Base-by-base conservation (phyloP, 2,888 invertebrate genomes). In the Ennomos fuscantarius region DNA sequence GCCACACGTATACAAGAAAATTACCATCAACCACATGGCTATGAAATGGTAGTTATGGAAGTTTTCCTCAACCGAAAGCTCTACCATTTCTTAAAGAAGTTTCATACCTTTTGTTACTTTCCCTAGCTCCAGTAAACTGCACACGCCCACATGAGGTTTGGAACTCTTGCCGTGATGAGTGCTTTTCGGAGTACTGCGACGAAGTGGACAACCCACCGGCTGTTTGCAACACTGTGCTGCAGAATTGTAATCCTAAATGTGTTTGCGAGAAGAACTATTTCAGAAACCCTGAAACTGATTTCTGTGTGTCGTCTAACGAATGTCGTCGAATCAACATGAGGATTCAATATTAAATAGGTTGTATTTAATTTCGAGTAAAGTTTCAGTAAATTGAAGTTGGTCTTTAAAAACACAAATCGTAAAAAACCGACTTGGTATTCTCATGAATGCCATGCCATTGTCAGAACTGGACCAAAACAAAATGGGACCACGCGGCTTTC, bases 221-320 rank as follows among this genome's bases (percentile, higher is more conserved):
- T 0, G 52, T 56, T 0, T 82, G 83, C 61, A 73, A 82, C 47
- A 72, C 78, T 1, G 53, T 78, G 0, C 34, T 78, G 0, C 54
- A 72, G 13, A 76, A 80, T 40, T 83, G 83, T 61, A 59, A 78
- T 9, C 83, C 84, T 34, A 62, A 48, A 43, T 82, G 83, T 47
- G 58, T 72, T 2, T 84, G 84, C 42, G 60, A 57, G 41, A 65
- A 81, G 41, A 48, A 62, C 10, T 54, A 66, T 50, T 81, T 69
- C 9, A 79, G 83, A 52, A 72, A 80, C 51, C 57, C 48, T 6
- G 55, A 54, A 0, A 50, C 41, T 0, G 75, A 66, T 9, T 52
- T 68, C 9, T 82, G 82, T 45, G 66, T 82, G 8, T 67, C 71
- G 1, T 58, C 64, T 8, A 31, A 55, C 0, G 58, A 76, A 12